These are phyloP conservation scores for Acanthosoma haemorrhoidale DNA, from an alignment of 2,888 invertebrate species.

Conservation along the genomic window DNA sequence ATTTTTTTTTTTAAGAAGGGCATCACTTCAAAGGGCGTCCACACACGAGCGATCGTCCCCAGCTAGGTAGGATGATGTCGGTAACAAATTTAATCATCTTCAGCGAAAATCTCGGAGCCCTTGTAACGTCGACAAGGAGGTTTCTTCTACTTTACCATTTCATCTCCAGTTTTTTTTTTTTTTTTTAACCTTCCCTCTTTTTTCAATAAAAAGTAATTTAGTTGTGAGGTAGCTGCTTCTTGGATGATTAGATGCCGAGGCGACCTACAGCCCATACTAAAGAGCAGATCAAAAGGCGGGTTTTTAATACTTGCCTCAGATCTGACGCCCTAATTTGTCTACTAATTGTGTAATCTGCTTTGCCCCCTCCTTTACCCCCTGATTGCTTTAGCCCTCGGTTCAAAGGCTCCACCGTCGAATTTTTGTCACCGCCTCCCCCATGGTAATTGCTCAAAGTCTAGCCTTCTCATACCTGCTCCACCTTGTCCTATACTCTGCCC, in stretches of 20 bases:
- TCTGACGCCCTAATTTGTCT: conserved; percentile 32
- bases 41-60: too few relatives aligned
- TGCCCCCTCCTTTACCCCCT: conserved; percentile 26
- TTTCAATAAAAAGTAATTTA: conserved; percentile 32
- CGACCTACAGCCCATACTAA: background rate
- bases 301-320: conserved; percentile 24
- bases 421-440: conserved; percentile 16
- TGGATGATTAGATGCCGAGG: conserved; percentile 11
- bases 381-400: conserved; percentile 16
- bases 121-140: too few relatives aligned
- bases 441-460: conserved; percentile 29
- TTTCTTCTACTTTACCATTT: conserved; percentile 4
- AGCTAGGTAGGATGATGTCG: background rate
- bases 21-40: background rate
- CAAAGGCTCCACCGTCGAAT: conserved; percentile 1
- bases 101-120: background rate
- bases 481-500: background rate
- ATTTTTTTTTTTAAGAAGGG: background rate
- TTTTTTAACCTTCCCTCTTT: background rate
- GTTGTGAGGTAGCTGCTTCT: background rate
- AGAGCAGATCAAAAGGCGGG: conserved; percentile 17
- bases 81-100: conserved; percentile 19
- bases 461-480: conserved; percentile 4
- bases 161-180: background rate
- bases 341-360: conserved; percentile 38